Evolutionary conservation across 1,140 invertebrate genomes (phyloP), one percentile per base, ranked within the genome.

Genomic region (Trichonephila inaurata): DNA sequence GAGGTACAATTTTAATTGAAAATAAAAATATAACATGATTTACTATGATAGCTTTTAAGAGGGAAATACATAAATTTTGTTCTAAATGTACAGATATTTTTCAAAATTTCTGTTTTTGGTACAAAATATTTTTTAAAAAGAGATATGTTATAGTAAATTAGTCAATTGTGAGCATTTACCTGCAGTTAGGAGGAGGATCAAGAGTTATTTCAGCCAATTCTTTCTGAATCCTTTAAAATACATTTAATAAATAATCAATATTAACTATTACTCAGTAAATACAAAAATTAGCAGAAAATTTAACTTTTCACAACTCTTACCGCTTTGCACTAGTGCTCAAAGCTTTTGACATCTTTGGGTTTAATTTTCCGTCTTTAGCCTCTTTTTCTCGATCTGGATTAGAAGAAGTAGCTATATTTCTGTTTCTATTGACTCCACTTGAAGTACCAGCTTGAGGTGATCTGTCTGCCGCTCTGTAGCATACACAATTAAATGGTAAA

Each of bases 191-290:
- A 66, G 99, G 99, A 88, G 99, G 99, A 96, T 99, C 99, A 94
- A 99, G 96, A 95, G 98, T 99, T 94, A 99, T 99, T 96, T 99
- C 99, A 81, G 98, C 98, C 94, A 99, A 96, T 96, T 99, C 99
- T 95, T 99, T 99, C 96, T 99, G 98, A 96, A 99, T 99, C 95
- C 98, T 89, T 19, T 60, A 87, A 64, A 87, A 28, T 21, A 66
- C 21, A 44, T 40, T 40, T 2, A 40, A 40, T n/a, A 12, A 66
- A 83, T 51, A 83, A 24, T 58, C 21, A 24, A 12, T 83, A 19
- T 21, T 12, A 2, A 58, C 10, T n/a, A 40, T n/a, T 24, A 83
- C 24, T 21, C 14, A 58, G 12, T 10, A 8, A 12, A n/a, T 28
- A 14, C 28, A 24, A 77, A 77, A 62, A 62, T 19, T 19, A 62